phyloP scores from a whole-genome alignment of 2,888 invertebrate genomes.

The Trachelus tabidus region DNA sequence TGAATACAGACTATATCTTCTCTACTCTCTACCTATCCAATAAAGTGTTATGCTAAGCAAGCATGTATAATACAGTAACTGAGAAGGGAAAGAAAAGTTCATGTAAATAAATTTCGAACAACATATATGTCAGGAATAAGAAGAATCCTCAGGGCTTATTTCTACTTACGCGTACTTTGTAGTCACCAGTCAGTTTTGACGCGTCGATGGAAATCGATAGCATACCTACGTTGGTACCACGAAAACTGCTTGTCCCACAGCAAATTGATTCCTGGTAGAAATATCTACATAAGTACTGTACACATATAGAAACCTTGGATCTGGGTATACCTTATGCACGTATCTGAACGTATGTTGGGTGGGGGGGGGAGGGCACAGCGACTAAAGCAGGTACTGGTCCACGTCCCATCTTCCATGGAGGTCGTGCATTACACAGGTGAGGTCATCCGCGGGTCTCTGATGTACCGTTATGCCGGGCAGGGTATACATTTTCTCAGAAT shows the following conservation, averaged over 20 bases:
- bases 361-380: conserved; percentile 8
- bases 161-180: too few species aligned
- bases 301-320: background rate
- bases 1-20: background rate
- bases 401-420: conserved; percentile 34
- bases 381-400: conserved; percentile 18
- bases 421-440: conserved; percentile 61
- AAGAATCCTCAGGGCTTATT: too few species aligned
- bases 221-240: background rate
- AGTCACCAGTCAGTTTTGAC: background rate
- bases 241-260: background rate
- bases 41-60: too few species aligned
- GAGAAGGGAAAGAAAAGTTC: too few species aligned
- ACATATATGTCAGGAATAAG: too few species aligned
- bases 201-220: background rate
- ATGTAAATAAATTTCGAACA: too few species aligned
- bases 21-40: background rate
- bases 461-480: conserved; percentile 56
- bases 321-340: background rate
- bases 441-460: conserved; percentile 56
- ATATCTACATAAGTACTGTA: background rate
- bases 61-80: too few species aligned
- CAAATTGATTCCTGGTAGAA: background rate
- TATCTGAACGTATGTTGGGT: conserved; percentile 11
- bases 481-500: conserved; percentile 50